Evolutionary conservation across 2,797 vertebrate genomes (phyloP), one percentile per base, ranked within the genome.

Genomic region (Streptopelia turtur): DNA sequence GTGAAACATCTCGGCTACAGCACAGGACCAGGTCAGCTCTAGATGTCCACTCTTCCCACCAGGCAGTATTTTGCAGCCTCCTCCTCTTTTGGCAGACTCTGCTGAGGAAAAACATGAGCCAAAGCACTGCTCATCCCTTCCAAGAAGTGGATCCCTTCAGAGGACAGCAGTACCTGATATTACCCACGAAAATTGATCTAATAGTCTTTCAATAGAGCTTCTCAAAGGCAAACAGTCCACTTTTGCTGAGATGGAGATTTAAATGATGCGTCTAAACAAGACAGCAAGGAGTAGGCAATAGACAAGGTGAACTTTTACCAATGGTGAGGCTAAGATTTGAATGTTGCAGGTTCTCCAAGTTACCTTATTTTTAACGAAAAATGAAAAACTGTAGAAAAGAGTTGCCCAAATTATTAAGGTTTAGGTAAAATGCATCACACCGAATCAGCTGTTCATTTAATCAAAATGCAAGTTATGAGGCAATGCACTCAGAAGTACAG

Each of bases 51-150:
- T 50, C 52, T 50, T 90, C 86, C 90, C 83, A 76, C 69, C 93
- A 90, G 83, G 49, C 93, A 70, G 74, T 2, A 5, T 83, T 91
- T 94, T 60, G 76, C 79, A 72, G 84, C 45, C 39, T 50, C 76
- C 49, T 90, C 75, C 70, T 91, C 87, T 94, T 87, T 76, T 84
- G 81, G 91, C 89, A 94, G 55, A 68, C 31, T 47, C 66, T 94
- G 82, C 22, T 59, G 31, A 80, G 68, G 33, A 37, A 53, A 87
- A 84, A 25, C 37, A 77, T 82, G 45, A 80, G 81, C 77, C 87
- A 83, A 94, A 86, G 63, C 13, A 31, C 55, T 69, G 68, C 56
- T 95, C 59, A 50, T 70, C 59, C 59, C 10, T 74, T 88, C 52
- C 5, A 1, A 76, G 39, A 76, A 80, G 56, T 35, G 64, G 70